Evolutionary conservation across 2,797 vertebrate genomes (phyloP).

Genomic region (Octomys mimax): DNA sequence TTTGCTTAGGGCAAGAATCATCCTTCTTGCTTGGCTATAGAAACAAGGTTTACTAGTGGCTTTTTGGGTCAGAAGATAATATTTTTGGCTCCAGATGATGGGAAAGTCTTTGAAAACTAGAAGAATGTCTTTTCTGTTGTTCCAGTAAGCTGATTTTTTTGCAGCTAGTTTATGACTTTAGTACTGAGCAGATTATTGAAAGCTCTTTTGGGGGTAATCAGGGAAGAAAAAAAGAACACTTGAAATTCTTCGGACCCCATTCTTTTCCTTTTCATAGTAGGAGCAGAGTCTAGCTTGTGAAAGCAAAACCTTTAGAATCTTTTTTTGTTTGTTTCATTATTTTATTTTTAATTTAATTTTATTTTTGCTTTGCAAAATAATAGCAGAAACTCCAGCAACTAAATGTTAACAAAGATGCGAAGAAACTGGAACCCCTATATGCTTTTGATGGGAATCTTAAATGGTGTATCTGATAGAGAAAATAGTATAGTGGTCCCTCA

Average conservation of each 20-base stretch:
- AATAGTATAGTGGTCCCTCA: no score
- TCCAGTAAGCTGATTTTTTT: constrained; percentile 76
- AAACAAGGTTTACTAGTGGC: constrained; percentile 72
- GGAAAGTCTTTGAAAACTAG: constrained; percentile 80
- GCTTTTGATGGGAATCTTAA: no score
- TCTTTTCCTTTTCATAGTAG: constrained; percentile 60
- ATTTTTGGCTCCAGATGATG: constrained; percentile 80
- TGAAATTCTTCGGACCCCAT: constrained; percentile 67
- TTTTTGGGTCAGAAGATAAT: constrained; percentile 83
- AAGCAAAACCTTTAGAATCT: constrained; percentile 35
- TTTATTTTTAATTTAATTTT: no score
- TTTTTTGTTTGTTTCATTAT: neutral
- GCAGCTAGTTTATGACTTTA: constrained; percentile 72
- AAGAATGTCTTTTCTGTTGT: constrained; percentile 84
- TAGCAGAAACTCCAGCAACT: no score
- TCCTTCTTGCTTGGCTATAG: constrained; percentile 58
- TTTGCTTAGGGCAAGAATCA: constrained; percentile 44
- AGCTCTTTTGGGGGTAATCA: constrained; percentile 81
- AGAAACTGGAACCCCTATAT: no score
- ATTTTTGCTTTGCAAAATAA: no score
- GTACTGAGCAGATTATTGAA: constrained; percentile 77
- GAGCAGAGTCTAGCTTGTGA: constrained; percentile 37
- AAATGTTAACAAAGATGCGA: no score
- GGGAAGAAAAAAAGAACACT: constrained; percentile 48
- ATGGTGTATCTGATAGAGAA: no score